Evolutionary conservation across 2,113 vertebrate genomes (phyloP), one percentile per base, ranked within the genome.

Genomic region (Sorex fumeus): DNA sequence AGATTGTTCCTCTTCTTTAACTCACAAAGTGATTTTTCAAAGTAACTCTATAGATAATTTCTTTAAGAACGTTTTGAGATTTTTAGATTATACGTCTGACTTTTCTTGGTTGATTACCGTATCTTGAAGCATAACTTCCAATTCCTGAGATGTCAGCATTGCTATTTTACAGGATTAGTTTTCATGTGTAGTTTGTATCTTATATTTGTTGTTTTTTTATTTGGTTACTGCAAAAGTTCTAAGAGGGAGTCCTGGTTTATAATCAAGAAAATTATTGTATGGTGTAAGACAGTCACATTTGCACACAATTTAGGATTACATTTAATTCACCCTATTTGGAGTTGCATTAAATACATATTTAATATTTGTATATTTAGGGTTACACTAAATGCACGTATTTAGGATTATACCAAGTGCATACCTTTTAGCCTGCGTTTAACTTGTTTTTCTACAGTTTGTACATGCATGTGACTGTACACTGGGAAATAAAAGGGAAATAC

Each of bases 401-500:
- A 50, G 53, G 9, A 81, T 87, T 74, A 67, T 8, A 9, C 79
- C 23, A 72, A 82, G 32, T 74, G 3, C 16, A 69, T 60, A 27
- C 28, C 77, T 32, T 34, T 88, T 36, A 66, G 47, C 6, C 32
- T n/a, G 19, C 23, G 19, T 21, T 71, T 71, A 28, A 74, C 30
- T 85, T 32, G 6, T 84, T 89, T 89, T 80, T 25, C 60, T 93
- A 89, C 18, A 12, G 11, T 78, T 71, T 92, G 85, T 69, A 60
- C n/a, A 30, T 62, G 4, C 84, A 13, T 71, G 10, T 82, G 25
- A 80, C 85, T 91, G 36, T 60, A 77, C 1, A 36, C 72, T 87
- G 74, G 28, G 30, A 25, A 91, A 80, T 87, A 85, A 84, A 80
- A 53, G n/a, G 88, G 88, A 11, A 91, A 11, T 87, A 45, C 60